A percentile compares a stretch with the other conserved stretches of the same genome.
These are phyloP conservation scores for Botrylloides violaceus DNA, from an alignment of 23 tunicate genomes.

Conservation along the genomic window DNA sequence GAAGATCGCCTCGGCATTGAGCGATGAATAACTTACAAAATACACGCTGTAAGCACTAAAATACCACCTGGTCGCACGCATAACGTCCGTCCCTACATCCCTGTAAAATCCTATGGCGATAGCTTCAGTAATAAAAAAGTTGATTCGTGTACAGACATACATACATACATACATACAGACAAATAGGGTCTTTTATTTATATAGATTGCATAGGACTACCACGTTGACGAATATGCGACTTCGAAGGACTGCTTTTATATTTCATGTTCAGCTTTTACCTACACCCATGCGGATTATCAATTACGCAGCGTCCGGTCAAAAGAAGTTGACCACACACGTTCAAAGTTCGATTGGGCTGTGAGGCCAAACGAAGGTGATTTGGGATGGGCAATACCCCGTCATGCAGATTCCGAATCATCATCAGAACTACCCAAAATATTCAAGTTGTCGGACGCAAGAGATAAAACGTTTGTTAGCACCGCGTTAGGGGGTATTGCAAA, in stretches of 20 bases:
- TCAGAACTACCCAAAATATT: constrained; percentile 30
- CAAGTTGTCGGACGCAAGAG: constrained; percentile 2
- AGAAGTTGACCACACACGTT: constrained; percentile 23
- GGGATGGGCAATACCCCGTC: constrained; percentile 38
- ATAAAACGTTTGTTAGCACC: not conserved
- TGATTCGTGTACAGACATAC: too few relatives aligned
- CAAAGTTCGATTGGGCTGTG: constrained; percentile 27
- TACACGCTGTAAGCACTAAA: too few relatives aligned
- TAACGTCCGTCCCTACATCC: too few relatives aligned
- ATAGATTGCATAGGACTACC: too few relatives aligned
- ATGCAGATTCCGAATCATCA: constrained; percentile 11
- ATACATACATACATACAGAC: too few relatives aligned
- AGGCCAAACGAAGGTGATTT: constrained; percentile 18
- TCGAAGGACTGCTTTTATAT: not conserved
- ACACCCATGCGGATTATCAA: not conserved
- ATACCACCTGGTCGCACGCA: too few relatives aligned
- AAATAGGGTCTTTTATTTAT: too few relatives aligned
- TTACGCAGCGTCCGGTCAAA: not conserved
- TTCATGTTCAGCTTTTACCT: constrained; percentile 1
- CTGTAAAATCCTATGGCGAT: too few relatives aligned
- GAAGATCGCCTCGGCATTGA: too few relatives aligned
- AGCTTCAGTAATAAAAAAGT: too few relatives aligned
- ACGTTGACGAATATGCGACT: not conserved
- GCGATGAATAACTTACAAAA: too few relatives aligned
- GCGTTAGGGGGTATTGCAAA: constrained; percentile 1